A percentile compares a stretch with the other conserved stretches of the same genome.
phyloP scores from a whole-genome alignment of 2,888 invertebrate species.

The Trissolcus brochymenae region DNA sequence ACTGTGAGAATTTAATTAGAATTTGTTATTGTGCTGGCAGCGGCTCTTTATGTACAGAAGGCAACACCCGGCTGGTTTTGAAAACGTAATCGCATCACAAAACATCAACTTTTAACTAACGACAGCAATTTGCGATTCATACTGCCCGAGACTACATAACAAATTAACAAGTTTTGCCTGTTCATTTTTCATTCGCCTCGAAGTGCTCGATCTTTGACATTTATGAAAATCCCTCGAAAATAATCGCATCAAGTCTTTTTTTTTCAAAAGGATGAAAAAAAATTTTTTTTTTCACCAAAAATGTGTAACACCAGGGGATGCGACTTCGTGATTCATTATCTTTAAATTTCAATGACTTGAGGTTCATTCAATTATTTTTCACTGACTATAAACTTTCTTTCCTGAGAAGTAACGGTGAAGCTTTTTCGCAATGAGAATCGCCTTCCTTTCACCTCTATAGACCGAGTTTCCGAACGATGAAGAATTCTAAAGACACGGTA shows the following conservation, averaged over 20 bases:
- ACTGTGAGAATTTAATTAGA: constrained; percentile 45
- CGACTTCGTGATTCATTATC: neutral
- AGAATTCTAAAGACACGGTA: constrained; percentile 16
- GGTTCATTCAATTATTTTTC: constrained; percentile 15
- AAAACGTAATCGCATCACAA: constrained; percentile 38
- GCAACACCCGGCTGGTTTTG: constrained; percentile 8
- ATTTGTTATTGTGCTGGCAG: constrained; percentile 34
- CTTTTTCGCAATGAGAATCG: constrained; percentile 8
- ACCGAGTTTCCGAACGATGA: constrained; percentile 8
- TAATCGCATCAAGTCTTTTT: too few species aligned
- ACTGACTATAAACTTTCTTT: constrained; percentile 5
- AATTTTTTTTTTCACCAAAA: too few species aligned
- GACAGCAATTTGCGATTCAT: constrained; percentile 23
- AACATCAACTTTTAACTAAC: constrained; percentile 37
- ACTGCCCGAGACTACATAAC: constrained; percentile 11
- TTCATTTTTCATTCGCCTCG: neutral
- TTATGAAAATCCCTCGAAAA: neutral
- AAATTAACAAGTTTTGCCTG: constrained; percentile 4
- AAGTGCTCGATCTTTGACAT: neutral
- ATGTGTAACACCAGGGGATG: too few species aligned
- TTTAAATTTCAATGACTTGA: constrained; percentile 1
- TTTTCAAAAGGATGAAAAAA: too few species aligned
- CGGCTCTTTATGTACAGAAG: neutral
- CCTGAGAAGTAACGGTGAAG: neutral
- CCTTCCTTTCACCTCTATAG: neutral